phyloP scores from a whole-genome alignment of 2,888 invertebrate genomes.

The Pachydiplax longipennis region DNA sequence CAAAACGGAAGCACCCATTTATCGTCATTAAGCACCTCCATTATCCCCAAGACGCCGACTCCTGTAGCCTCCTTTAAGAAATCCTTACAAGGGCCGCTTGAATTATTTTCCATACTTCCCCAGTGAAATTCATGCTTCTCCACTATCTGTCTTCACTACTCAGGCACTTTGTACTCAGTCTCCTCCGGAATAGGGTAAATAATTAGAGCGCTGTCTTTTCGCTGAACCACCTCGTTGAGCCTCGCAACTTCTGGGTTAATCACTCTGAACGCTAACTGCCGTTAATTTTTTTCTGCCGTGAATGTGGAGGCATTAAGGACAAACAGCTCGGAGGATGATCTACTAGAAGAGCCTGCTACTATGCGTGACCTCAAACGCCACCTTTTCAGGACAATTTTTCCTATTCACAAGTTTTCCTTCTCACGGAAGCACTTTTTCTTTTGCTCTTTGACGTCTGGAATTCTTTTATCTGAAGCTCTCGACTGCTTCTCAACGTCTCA shows the following conservation, averaged over 20 bases:
- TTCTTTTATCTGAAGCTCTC: no score
- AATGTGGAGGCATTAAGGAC: no score
- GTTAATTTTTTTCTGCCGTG: no score
- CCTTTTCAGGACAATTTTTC: no score
- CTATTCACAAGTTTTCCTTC: no score
- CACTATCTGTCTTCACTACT: not conserved
- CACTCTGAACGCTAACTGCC: not conserved
- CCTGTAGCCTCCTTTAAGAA: not conserved
- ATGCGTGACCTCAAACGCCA: no score
- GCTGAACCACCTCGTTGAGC: not conserved
- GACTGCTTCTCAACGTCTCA: no score
- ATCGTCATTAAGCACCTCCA: not conserved
- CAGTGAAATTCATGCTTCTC: not conserved
- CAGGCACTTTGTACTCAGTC: not conserved
- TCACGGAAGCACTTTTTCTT: no score
- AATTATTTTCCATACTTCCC: conserved; percentile 8
- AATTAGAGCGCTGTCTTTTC: not conserved
- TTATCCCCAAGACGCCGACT: not conserved
- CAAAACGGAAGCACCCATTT: not conserved
- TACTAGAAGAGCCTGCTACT: no score
- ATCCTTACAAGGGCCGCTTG: not conserved
- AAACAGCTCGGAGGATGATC: no score
- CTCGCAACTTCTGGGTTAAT: not conserved
- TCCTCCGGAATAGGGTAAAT: not conserved
- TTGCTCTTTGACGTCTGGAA: no score